Evolutionary conservation across 2,113 vertebrate genomes (phyloP).

Genomic region (Paradoxurus hermaphroditus): DNA sequence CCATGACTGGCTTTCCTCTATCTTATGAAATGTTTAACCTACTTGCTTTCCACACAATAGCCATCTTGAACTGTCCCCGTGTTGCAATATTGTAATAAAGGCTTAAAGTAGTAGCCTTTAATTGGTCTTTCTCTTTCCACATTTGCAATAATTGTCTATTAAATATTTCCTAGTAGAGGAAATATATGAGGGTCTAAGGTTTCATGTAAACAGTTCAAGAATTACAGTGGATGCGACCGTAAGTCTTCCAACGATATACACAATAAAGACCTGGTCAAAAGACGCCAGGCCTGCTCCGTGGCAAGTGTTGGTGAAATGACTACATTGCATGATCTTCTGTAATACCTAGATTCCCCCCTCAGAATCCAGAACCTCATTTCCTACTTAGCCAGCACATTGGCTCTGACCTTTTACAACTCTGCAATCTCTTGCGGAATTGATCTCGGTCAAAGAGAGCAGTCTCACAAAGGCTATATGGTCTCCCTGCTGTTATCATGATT

Average conservation of each 20-base stretch:
- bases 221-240: neutral
- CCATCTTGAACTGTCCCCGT: neutral
- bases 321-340: fast-evolving
- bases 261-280: neutral
- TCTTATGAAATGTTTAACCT: neutral
- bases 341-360: too few species aligned
- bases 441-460: fast-evolving
- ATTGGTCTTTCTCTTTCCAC: neutral
- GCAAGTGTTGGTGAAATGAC: neutral
- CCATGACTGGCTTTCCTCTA: neutral
- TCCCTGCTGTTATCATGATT: neutral
- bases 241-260: neutral
- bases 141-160: neutral
- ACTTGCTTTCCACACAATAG: neutral
- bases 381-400: fast-evolving
- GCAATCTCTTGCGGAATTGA: neutral
- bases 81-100: neutral
- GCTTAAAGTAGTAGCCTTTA: neutral
- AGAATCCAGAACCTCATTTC: neutral
- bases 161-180: neutral
- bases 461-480: fast-evolving
- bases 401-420: neutral
- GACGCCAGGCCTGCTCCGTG: too few species aligned
- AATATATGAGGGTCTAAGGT: neutral
- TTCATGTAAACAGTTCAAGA: neutral